Base-by-base conservation (phyloP, 2,797 vertebrate species). In the Sparidentex hasta region DNA sequence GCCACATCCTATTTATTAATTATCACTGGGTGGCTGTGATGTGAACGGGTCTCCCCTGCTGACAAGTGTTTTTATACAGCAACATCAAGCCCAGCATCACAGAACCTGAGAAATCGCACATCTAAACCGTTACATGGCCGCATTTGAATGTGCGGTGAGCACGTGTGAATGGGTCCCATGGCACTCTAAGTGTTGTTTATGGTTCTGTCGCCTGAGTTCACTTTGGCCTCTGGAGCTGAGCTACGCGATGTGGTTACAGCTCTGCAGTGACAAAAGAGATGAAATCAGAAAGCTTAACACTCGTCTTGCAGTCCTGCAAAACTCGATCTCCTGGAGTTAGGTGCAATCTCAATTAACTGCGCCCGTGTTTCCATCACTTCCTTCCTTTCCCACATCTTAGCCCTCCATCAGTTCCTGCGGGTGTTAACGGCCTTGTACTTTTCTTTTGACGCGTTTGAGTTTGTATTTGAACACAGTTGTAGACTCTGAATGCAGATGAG, bases 31-130 rank as follows among this genome's bases (percentile, higher is more conserved):
- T 33, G 50, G 61, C 74, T 14, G 33, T 33, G 14, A 66, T 27
- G 71, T 52, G 18, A 82, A 47, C 54, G 1, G n/a, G 44, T 80
- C 66, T 56, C 14, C 72, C 44, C 48, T 21, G 46, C 54, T 47
- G 1, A 74, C 17, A 27, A 17, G 70, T 70, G 21, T 69, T 83
- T 59, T 77, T 43, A 72, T 46, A 64, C 41, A 17, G 33, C 66
- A 54, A 63, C 21, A 58, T 51, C 1, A 16, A 78, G 58, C 48
- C 27, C 20, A 5, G 20, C 64, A 16, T 62, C 23, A 29, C 20
- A 51, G 11, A 41, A 56, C 29, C 27, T 48, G 65, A 55, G 56
- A 64, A 46, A 46, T 51, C n/a, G 48, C 48, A 52, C 58, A 50
- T 80, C 50, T 5, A 43, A 43, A 52, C 5, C 21, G 17, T 46